A percentile compares a stretch with the other conserved stretches of the same genome.
phyloP scores from a whole-genome alignment of 1,140 invertebrate genomes.

The Scylla paramamosain region DNA sequence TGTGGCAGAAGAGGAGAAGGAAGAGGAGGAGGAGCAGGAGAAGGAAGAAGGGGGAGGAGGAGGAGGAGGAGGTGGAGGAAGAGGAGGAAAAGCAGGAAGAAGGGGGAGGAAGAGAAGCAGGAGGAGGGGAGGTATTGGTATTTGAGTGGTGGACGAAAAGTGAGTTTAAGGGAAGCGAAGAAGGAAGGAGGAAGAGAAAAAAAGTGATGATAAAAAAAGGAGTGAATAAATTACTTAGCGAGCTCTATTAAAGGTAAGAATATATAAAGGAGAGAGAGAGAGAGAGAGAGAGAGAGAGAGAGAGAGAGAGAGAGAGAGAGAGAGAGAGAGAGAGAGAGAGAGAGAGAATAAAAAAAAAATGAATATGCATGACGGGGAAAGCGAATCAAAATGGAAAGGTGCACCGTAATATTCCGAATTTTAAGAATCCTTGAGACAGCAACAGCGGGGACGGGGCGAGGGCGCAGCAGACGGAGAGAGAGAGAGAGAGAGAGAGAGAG shows the following conservation, averaged over 20 bases:
- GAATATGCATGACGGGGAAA: background rate
- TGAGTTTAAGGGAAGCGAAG: background rate
- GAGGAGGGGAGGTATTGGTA: background rate
- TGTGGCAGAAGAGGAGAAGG: background rate
- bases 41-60: background rate
- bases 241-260: no score
- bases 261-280: no score
- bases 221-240: no score
- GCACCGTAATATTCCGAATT: background rate
- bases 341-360: background rate
- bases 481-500: no score
- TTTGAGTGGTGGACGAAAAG: background rate
- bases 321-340: background rate
- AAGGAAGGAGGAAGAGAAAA: background rate
- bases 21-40: constrained; percentile 6
- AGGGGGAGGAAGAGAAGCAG: background rate
- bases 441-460: background rate
- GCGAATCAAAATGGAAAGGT: background rate
- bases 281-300: background rate
- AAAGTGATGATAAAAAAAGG: background rate
- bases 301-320: background rate
- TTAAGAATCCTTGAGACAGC: constrained; percentile 5
- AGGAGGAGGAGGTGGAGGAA: background rate
- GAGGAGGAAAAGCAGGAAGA: background rate
- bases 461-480: background rate